phyloP scores from a whole-genome alignment of 2,888 invertebrate genomes.

The Zaprionus bogoriensis region DNA sequence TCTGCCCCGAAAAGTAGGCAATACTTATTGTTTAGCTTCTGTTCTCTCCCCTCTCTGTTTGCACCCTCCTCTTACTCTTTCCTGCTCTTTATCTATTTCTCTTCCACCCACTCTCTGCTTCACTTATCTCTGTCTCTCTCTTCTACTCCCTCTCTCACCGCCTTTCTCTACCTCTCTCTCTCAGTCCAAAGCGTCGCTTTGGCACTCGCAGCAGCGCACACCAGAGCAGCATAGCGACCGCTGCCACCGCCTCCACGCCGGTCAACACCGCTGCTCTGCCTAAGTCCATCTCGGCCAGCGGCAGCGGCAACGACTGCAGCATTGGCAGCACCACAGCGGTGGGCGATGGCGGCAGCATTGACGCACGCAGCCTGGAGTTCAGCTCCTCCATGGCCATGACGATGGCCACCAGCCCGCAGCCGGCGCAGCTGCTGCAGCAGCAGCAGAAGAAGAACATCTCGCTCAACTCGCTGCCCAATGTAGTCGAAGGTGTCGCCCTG shows the following conservation, averaged over 20 bases:
- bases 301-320: constrained; percentile 64
- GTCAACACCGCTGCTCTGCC: no score
- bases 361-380: constrained; percentile 61
- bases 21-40: constrained; percentile 8
- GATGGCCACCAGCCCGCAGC: constrained; percentile 42
- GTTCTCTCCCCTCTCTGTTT: no score
- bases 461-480: constrained; percentile 78
- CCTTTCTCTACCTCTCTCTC: not conserved
- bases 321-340: constrained; percentile 50
- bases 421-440: constrained; percentile 59
- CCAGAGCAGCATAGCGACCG: constrained; percentile 42
- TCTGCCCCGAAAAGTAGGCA: not conserved
- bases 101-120: no score
- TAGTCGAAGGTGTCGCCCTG: constrained; percentile 77
- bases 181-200: constrained; percentile 81
- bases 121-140: no score
- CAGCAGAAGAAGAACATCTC: constrained; percentile 77
- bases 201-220: constrained; percentile 79
- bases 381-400: constrained; percentile 42
- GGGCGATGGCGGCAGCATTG: constrained; percentile 61
- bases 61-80: no score
- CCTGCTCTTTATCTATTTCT: no score
- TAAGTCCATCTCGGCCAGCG: constrained; percentile 72
- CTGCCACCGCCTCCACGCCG: constrained; percentile 20
- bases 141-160: no score